These are phyloP conservation scores for Trichogramma evanescens DNA, from an alignment of 2,888 invertebrate species.

Conservation along the genomic window DNA sequence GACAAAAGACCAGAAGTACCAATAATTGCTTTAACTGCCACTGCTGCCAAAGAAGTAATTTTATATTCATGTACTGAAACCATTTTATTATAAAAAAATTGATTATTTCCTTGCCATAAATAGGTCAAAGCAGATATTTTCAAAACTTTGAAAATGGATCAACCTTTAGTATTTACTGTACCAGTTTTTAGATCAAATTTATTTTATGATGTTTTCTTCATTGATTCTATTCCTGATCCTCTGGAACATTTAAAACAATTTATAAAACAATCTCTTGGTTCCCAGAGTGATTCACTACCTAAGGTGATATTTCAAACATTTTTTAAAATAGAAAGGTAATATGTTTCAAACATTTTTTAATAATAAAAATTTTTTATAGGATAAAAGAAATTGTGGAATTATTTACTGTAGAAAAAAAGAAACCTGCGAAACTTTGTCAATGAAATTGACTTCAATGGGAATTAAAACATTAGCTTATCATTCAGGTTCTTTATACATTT, in stretches of 20 bases:
- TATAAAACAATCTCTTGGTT: conserved; percentile 60
- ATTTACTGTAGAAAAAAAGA: conserved; percentile 93
- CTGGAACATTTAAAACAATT: conserved; percentile 73
- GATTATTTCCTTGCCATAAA: neutral
- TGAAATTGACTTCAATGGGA: conserved; percentile 65
- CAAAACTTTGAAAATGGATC: conserved; percentile 61
- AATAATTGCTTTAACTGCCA: conserved; percentile 92
- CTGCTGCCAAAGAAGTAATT: conserved; percentile 65
- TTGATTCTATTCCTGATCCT: conserved; percentile 76
- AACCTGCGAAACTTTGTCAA: conserved; percentile 77
- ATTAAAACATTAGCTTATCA: conserved; percentile 81
- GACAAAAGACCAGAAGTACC: conserved; percentile 57
- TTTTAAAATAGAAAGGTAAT: neutral
- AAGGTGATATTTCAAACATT: conserved; percentile 23
- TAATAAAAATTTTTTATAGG: conserved; percentile 30
- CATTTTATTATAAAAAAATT: neutral
- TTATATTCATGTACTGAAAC: neutral
- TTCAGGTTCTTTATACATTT: conserved; percentile 57
- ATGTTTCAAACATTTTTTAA: neutral
- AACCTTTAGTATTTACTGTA: conserved; percentile 70
- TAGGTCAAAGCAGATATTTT: conserved; percentile 61
- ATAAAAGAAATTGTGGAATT: conserved; percentile 67
- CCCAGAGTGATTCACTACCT: conserved; percentile 46
- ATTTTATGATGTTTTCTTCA: conserved; percentile 88
- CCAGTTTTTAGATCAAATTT: conserved; percentile 89